Evolutionary conservation across 1,140 invertebrate species (phyloP), one percentile per base, ranked within the genome.

Genomic region (Wiebesia pumilae): DNA sequence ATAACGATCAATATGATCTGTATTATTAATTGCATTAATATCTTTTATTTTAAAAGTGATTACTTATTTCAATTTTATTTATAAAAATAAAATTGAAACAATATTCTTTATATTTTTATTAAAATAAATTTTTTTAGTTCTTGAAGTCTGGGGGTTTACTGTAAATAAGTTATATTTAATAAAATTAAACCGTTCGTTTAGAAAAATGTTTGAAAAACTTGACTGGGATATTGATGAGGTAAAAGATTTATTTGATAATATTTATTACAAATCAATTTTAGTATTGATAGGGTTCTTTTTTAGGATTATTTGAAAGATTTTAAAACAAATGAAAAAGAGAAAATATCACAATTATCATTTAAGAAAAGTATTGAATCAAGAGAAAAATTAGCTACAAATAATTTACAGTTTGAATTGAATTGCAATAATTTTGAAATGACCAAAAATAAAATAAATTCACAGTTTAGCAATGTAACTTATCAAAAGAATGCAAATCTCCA

Each of bases 221-320:
- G 89, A 90, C 84, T 90, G 90, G 86, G 83, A 91, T 75, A 81
- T 90, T 35, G 89, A 89, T 51, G 90, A 91, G 87, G 90, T 91
- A 86, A 87, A 54, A 62, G 24, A 81, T 75, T 88, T 35, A 58
- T 21, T 69, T 51, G 67, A 58, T 43, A 69, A 43, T 54, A 30
- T 35, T 79, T 69, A n/a, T 75, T 73, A 87, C 16, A 14, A 67
- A 21, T 24, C n/a, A 67, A 83, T 73, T n/a, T 69, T 67, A 19
- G 14, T 67, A 75, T 43, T 81, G 40, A 83, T 33, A 62, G n/a
- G 35, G 40, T 84, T 62, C 51, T 77, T 86, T 87, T 91, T 21
- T 77, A 91, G 91, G 88, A 91, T 71, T 83, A 87, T 33, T 69
- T 89, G 14, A 85, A 90, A 21, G 87, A 89, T 51, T 35, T 89